Base-by-base conservation (phyloP, 2,888 invertebrate species). In the Orchestes rusci region DNA sequence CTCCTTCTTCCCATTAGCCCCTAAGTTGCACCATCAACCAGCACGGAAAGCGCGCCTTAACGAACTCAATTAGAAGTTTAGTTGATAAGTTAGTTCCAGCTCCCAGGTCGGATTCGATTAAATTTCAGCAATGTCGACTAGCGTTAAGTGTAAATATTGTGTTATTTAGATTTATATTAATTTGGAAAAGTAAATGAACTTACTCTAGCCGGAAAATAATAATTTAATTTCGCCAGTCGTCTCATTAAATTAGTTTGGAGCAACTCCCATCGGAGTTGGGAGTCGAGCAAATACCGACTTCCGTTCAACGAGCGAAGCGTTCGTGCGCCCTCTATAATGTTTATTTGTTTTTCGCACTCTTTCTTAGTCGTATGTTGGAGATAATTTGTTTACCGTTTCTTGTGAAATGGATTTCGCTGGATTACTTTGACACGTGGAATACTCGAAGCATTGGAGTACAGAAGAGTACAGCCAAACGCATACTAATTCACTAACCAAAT, bases 41-140 rank as follows among this genome's bases (percentile, higher is more conserved):
- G 23, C 33, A 19, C 28, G 17, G n/a, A n/a, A n/a, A n/a, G 23
- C 23, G 42, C 35, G 35, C 35, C 42, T 39, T 44, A 44, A 44
- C 39, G 44, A 44, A 44, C 44, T 44, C 34, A 44, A 44, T 44
- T 44, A 39, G 39, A 44, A 44, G 38, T 44, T 34, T 23, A 23
- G 32, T 19, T 39, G 30, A 20, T 18, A 34, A 33, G 34, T 33
- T 34, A 28, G 39, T 39, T 44, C 44, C 30, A 44, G 23, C 38
- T 38, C 32, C 31, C 53, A 58, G 56, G 57, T 56, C 55, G 50
- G 52, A 57, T 58, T 58, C 57, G 57, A 58, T 58, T 58, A 58
- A 58, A 57, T 57, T 58, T 57, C 55, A 57, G 57, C 56, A 55
- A 55, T 58, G 56, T 57, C 56, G 53, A 51, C 51, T 52, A 51